phyloP scores from a whole-genome alignment of 2,888 invertebrate species.

The Eupithecia abbreviata region DNA sequence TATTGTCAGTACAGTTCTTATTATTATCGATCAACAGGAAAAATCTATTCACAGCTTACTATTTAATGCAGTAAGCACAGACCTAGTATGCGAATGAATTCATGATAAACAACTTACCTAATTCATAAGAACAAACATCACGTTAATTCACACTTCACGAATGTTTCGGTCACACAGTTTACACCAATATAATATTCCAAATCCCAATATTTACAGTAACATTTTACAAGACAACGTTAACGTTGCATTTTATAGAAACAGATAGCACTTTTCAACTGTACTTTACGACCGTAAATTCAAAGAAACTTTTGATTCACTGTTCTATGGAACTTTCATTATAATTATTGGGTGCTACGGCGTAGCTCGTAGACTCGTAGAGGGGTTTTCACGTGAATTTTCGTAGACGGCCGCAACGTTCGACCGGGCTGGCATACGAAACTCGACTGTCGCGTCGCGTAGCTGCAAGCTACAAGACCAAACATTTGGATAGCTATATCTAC shows the following conservation, averaged over 20 bases:
- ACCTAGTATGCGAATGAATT: not conserved
- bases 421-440: conserved; percentile 56
- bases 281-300: conserved; percentile 16
- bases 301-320: conserved; percentile 11
- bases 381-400: conserved; percentile 57
- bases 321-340: conserved; percentile 30
- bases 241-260: conserved; percentile 34
- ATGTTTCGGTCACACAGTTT: conserved; percentile 44
- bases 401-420: conserved; percentile 50
- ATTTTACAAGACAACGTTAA: conserved; percentile 46
- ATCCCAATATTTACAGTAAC: conserved; percentile 50
- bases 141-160: conserved; percentile 36
- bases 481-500: conserved; percentile 15
- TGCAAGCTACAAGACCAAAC: conserved; percentile 36
- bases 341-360: conserved; percentile 52
- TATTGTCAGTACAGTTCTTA: not conserved
- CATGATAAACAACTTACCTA: conserved; percentile 47
- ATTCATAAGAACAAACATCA: conserved; percentile 25
- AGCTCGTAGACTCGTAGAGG: conserved; percentile 55
- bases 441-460: conserved; percentile 57
- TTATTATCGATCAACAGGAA: not conserved
- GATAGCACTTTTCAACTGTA: conserved; percentile 36
- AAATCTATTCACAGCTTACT: not conserved
- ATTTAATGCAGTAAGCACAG: not conserved
- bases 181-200: conserved; percentile 40